Evolutionary conservation across 2,113 vertebrate genomes (phyloP).

Genomic region (Salminus brasiliensis): DNA sequence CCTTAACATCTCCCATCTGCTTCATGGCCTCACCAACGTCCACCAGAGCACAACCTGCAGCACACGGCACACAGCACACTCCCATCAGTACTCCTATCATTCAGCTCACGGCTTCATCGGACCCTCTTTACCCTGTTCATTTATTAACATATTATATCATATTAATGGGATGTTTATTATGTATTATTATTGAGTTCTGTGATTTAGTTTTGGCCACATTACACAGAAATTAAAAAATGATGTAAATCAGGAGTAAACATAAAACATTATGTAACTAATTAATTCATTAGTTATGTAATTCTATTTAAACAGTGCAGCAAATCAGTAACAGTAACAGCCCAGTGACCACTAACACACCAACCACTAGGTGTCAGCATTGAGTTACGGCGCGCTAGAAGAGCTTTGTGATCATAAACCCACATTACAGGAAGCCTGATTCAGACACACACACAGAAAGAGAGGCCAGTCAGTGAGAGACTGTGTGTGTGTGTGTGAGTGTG

Average conservation of each 20-base stretch:
- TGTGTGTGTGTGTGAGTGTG: background rate
- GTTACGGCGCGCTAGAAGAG: background rate
- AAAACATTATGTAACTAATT: background rate
- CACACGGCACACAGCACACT: background rate
- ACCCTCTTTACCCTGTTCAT: too few relatives aligned
- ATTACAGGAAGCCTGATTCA: background rate
- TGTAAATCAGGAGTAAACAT: background rate
- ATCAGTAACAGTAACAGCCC: background rate
- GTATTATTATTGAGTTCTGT: too few relatives aligned
- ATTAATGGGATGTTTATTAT: too few relatives aligned
- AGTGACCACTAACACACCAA: too few relatives aligned
- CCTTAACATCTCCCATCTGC: constrained; percentile 93
- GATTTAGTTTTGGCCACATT: too few relatives aligned
- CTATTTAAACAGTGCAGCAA: too few relatives aligned
- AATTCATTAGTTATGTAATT: too few relatives aligned
- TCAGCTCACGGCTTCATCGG: too few relatives aligned
- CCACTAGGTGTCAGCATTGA: constrained; percentile 55
- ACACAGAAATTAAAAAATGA: too few relatives aligned
- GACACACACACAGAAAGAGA: background rate
- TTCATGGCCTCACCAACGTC: constrained; percentile 92
- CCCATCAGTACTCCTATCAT: too few relatives aligned
- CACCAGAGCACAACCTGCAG: constrained; percentile 80
- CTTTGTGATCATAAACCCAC: background rate
- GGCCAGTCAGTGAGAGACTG: constrained; percentile 3
- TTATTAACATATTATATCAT: too few relatives aligned